These are phyloP conservation scores for Lithophane ornitopus DNA, from an alignment of 2,888 invertebrate genomes.

Conservation along the genomic window DNA sequence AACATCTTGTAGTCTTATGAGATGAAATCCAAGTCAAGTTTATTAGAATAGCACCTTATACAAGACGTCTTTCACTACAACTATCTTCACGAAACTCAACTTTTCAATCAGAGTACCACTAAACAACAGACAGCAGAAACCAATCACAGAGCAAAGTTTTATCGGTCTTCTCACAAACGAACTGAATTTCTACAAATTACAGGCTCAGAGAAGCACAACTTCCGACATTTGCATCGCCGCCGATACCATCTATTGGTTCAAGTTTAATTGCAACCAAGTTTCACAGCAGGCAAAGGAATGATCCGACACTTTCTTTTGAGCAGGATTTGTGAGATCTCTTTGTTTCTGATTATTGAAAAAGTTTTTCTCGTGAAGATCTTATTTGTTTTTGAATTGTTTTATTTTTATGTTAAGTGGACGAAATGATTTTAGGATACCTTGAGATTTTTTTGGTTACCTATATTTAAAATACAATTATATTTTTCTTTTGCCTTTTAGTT, in stretches of 20 bases:
- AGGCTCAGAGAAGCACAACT: slow-evolving; percentile 59
- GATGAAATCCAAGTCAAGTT: not conserved
- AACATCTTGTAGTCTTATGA: not conserved
- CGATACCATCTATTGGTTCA: slow-evolving; percentile 58
- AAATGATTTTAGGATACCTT: too few relatives aligned
- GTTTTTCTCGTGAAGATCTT: slow-evolving; percentile 6
- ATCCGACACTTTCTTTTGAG: slow-evolving; percentile 44
- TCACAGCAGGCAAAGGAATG: slow-evolving; percentile 32
- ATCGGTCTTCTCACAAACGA: slow-evolving; percentile 51
- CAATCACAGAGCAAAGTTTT: slow-evolving; percentile 61
- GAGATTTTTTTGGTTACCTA: not conserved
- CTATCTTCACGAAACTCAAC: slow-evolving; percentile 3
- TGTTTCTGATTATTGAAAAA: slow-evolving; percentile 34
- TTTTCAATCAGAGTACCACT: slow-evolving; percentile 26
- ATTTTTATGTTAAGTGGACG: not conserved
- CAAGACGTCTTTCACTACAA: not conserved
- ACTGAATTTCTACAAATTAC: slow-evolving; percentile 62
- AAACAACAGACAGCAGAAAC: slow-evolving; percentile 41
- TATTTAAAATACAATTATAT: not conserved
- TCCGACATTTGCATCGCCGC: slow-evolving; percentile 67
- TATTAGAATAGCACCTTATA: not conserved
- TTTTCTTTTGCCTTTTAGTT: not conserved
- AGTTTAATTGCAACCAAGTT: slow-evolving; percentile 60
- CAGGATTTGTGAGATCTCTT: slow-evolving; percentile 34
- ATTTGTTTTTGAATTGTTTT: slow-evolving; percentile 7